A percentile compares a stretch with the other conserved stretches of the same genome.
Evolutionary conservation across 2,113 vertebrate genomes (phyloP).

Genomic region (Aegypius monachus): DNA sequence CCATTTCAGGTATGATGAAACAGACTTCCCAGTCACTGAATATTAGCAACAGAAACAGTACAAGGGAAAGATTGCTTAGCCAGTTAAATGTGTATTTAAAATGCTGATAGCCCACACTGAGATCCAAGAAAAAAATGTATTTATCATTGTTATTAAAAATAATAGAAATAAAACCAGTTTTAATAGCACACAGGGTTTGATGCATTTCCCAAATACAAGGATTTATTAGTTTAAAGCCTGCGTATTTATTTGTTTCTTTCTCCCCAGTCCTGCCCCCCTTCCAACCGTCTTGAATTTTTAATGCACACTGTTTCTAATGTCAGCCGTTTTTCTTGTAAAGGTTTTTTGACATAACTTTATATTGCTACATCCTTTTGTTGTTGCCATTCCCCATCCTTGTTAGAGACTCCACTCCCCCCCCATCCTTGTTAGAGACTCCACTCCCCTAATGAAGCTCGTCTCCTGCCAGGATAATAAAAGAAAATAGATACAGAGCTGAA

Average conservation of each 20-base stretch:
- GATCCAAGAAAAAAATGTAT: slow-evolving; percentile 3
- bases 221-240: slow-evolving; percentile 52
- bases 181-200: slow-evolving; percentile 32
- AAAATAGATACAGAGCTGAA: slow-evolving; percentile 27
- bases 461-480: slow-evolving; percentile 62
- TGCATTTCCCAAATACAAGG: slow-evolving; percentile 28
- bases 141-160: slow-evolving; percentile 49
- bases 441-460: slow-evolving; percentile 59
- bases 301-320: slow-evolving; percentile 45
- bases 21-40: background rate
- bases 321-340: slow-evolving; percentile 56
- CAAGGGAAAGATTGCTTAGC: background rate
- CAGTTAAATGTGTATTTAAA: background rate
- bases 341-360: slow-evolving; percentile 62
- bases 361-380: slow-evolving; percentile 50
- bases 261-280: background rate
- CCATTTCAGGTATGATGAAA: background rate
- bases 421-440: slow-evolving; percentile 49
- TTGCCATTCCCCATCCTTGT: slow-evolving; percentile 56
- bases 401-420: slow-evolving; percentile 49
- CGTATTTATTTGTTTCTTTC: slow-evolving; percentile 53
- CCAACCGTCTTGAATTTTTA: slow-evolving; percentile 50
- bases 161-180: slow-evolving; percentile 41
- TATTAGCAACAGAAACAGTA: background rate
- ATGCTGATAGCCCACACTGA: background rate